phyloP scores from a whole-genome alignment of 1,140 invertebrate genomes.

The Heliconius eleuchia region DNA sequence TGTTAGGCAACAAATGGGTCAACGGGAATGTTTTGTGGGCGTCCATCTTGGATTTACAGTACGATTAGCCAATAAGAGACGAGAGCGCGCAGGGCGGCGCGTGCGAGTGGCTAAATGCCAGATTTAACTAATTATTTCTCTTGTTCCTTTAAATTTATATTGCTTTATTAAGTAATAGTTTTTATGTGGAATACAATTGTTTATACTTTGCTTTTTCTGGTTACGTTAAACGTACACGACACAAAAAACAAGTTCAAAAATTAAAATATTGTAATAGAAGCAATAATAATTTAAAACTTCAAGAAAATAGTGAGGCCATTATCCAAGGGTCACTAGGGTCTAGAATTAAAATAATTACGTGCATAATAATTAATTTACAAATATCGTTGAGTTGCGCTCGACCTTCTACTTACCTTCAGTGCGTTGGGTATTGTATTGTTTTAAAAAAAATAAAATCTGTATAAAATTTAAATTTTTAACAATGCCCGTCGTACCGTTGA shows the following conservation, averaged over 20 bases:
- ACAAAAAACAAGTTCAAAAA: background rate
- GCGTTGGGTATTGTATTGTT: slow-evolving; percentile 11
- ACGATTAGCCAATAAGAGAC: slow-evolving; percentile 51
- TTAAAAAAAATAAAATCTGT: background rate
- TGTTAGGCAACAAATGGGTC: slow-evolving; percentile 49
- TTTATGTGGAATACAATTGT: background rate
- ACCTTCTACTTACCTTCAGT: slow-evolving; percentile 7
- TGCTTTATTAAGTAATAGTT: background rate
- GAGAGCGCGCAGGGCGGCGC: slow-evolving; percentile 49
- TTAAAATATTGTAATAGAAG: background rate
- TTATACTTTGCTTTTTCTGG: background rate
- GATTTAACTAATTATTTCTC: slow-evolving; percentile 23
- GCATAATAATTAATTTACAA: slow-evolving; percentile 9
- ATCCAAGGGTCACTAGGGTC: slow-evolving; percentile 7
- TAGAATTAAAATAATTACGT: slow-evolving; percentile 9
- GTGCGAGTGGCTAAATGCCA: slow-evolving; percentile 30
- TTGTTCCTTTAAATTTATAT: background rate
- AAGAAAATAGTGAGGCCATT: slow-evolving; percentile 2
- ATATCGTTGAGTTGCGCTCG: slow-evolving; percentile 6
- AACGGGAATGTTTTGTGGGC: slow-evolving; percentile 54
- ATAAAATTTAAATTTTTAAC: slow-evolving; percentile 34
- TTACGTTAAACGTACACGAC: background rate
- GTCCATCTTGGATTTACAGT: slow-evolving; percentile 61
- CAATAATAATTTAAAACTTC: slow-evolving; percentile 1
- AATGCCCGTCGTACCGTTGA: background rate